Evolutionary conservation across 2,888 invertebrate species (phyloP).

Genomic region (Physocephala rufipes): DNA sequence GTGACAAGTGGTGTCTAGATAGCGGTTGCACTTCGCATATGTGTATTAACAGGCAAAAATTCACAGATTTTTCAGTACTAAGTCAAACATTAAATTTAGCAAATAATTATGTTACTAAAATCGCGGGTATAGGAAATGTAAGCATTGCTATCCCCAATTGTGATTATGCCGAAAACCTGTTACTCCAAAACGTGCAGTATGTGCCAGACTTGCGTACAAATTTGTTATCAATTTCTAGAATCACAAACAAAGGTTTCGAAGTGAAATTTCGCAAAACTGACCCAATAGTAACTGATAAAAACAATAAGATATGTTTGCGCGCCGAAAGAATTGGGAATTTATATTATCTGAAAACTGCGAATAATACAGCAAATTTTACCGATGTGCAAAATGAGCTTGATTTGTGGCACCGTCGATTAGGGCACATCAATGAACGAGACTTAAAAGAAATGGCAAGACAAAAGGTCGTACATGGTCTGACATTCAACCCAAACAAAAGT

Average conservation of each 20-base stretch:
- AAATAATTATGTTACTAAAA: constrained; percentile 39
- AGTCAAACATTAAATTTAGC: constrained; percentile 34
- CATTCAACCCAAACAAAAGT: not conserved
- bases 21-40: too few relatives aligned
- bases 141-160: constrained; percentile 17
- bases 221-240: constrained; percentile 42
- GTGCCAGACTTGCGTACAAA: constrained; percentile 40
- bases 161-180: constrained; percentile 26
- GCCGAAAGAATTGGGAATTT: constrained; percentile 37
- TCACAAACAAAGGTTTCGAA: constrained; percentile 39
- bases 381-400: constrained; percentile 32
- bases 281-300: constrained; percentile 29
- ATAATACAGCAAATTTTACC: constrained; percentile 1
- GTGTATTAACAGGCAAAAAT: constrained; percentile 1
- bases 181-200: constrained; percentile 39
- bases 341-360: constrained; percentile 24
- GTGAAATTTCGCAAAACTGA: too few relatives aligned
- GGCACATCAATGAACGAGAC: constrained; percentile 39
- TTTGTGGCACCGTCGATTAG: constrained; percentile 37
- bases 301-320: constrained; percentile 21
- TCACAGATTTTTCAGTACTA: constrained; percentile 6
- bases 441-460: constrained; percentile 34
- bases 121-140: constrained; percentile 40
- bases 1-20: not conserved
- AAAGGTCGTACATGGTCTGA: constrained; percentile 10